A percentile compares a stretch with the other conserved stretches of the same genome.
Evolutionary conservation across 2,113 vertebrate species (phyloP).

Genomic region (Myotis davidii): DNA sequence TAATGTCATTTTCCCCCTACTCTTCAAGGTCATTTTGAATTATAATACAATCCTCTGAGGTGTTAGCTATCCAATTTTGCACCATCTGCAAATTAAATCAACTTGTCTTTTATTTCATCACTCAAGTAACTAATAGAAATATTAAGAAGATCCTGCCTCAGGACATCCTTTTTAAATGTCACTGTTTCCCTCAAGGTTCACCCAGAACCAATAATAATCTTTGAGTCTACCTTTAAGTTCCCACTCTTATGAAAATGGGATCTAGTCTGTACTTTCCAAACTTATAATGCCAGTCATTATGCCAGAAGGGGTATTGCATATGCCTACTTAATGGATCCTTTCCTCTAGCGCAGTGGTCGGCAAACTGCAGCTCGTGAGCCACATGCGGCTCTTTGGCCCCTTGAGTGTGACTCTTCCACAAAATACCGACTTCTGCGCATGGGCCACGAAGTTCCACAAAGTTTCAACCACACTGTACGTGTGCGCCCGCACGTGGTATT

Average conservation of each 20-base stretch:
- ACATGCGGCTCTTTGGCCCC: no score
- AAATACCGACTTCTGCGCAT: no score
- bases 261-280: neutral
- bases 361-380: no score
- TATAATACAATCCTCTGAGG: constrained; percentile 43
- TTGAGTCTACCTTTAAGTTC: neutral
- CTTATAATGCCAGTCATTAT: constrained; percentile 7
- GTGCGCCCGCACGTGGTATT: no score
- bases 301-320: neutral
- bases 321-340: neutral
- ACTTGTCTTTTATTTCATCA: constrained; percentile 62
- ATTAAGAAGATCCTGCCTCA: constrained; percentile 2
- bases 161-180: constrained; percentile 34
- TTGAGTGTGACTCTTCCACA: no score
- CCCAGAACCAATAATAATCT: neutral
- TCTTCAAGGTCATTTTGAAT: constrained; percentile 65
- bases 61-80: constrained; percentile 42
- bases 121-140: constrained; percentile 43
- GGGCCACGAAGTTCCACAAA: no score
- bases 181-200: constrained; percentile 7
- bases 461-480: no score
- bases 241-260: neutral
- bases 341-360: neutral
- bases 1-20: neutral
- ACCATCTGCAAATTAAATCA: constrained; percentile 66